Evolutionary conservation across 2,888 invertebrate genomes (phyloP).

Genomic region (Trachelus stipa): DNA sequence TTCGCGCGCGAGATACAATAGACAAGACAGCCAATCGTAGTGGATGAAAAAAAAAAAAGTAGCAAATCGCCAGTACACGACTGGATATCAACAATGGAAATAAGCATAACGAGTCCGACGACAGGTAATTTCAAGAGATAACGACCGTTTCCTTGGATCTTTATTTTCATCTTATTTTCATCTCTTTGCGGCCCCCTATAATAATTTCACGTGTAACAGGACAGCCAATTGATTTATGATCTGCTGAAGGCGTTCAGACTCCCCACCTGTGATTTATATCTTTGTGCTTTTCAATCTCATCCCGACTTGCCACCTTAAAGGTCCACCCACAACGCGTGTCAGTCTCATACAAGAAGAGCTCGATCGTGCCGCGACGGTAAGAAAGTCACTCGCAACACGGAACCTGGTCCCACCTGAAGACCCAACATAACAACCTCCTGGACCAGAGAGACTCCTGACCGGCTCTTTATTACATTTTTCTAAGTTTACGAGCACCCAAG

Average conservation of each 20-base stretch:
- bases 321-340: slow-evolving; percentile 5
- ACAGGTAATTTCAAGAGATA: slow-evolving; percentile 3
- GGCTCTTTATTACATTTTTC: slow-evolving; percentile 19
- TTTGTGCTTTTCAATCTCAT: slow-evolving; percentile 1
- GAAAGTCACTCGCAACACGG: background rate
- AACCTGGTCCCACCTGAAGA: background rate
- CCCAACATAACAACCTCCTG: background rate
- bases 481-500: slow-evolving; percentile 20
- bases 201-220: slow-evolving; percentile 52
- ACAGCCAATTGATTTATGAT: slow-evolving; percentile 54
- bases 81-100: background rate
- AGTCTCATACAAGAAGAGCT: background rate
- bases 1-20: background rate
- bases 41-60: background rate
- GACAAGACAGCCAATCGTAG: background rate
- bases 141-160: slow-evolving; percentile 1
- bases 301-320: slow-evolving; percentile 8
- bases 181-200: slow-evolving; percentile 26
- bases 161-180: slow-evolving; percentile 2
- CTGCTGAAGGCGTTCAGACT: slow-evolving; percentile 47
- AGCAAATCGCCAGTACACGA: background rate
- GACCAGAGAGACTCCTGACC: slow-evolving; percentile 6
- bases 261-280: slow-evolving; percentile 49
- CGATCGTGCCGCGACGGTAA: background rate
- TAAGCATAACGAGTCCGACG: background rate